Percentiles rank a stretch among this genome's conserved stretches.
Conservation (phyloP, 2,888 invertebrate genomes). For the Sphinx pinastri region DNA sequence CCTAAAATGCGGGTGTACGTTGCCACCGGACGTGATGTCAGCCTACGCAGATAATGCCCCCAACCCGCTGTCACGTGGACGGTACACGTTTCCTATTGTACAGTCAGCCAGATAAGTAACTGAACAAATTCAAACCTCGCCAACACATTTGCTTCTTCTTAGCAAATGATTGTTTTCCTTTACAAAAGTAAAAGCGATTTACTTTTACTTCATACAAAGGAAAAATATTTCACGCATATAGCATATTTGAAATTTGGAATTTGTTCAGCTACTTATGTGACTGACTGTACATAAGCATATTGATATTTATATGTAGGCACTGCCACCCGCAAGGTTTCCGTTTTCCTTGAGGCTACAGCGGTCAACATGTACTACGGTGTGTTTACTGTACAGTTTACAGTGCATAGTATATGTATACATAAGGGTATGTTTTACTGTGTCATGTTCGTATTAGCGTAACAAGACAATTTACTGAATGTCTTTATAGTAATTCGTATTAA, state of each 20-base stretch:
- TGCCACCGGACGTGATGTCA: conserved; percentile 50
- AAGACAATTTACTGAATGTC: no score
- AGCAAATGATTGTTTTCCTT: no score
- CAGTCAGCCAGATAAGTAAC: background rate
- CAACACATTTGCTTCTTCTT: no score
- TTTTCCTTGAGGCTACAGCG: conserved; percentile 47
- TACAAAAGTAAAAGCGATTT: no score
- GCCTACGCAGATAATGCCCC: conserved; percentile 35
- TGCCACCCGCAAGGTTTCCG: conserved; percentile 39
- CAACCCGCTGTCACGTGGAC: conserved; percentile 49
- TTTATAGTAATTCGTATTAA: no score
- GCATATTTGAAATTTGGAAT: no score
- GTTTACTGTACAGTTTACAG: background rate
- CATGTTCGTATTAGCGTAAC: background rate
- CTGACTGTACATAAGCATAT: conserved; percentile 31
- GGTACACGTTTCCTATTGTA: conserved; percentile 29
- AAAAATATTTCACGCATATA: no score
- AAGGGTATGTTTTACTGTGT: background rate
- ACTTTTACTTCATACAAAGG: no score
- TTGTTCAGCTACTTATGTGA: no score
- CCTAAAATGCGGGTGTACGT: conserved; percentile 34
- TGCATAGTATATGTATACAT: conserved; percentile 26
- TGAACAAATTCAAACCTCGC: no score
- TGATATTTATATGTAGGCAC: conserved; percentile 34
- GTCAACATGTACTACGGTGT: conserved; percentile 32